Percentiles rank a stretch among this genome's conserved stretches.
phyloP scores from a whole-genome alignment of 2,797 vertebrate genomes.

The Spatula clypeata region DNA sequence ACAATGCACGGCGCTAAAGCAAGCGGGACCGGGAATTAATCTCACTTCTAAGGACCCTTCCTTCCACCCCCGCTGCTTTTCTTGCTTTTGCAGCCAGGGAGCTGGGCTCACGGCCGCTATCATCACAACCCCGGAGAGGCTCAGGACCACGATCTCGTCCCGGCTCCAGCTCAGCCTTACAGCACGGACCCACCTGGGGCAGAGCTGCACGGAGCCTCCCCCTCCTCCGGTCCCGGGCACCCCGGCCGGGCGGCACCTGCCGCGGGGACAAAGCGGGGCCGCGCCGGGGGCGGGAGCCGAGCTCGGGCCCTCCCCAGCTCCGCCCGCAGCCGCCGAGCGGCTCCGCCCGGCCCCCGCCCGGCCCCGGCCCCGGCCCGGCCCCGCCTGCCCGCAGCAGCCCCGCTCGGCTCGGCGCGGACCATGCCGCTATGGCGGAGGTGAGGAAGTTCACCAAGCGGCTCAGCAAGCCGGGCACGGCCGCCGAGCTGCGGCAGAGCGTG shows the following conservation, averaged over 20 bases:
- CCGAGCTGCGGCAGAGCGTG: constrained; percentile 95
- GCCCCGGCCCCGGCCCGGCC: neutral
- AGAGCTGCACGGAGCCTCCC: neutral
- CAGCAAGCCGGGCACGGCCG: constrained; percentile 96
- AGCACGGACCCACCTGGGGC: accelerated
- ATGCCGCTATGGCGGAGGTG: constrained; percentile 88
- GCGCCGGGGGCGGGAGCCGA: neutral
- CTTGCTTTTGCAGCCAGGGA: neutral
- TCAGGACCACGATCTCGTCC: accelerated
- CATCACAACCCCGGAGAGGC: neutral
- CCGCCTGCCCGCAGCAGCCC: neutral
- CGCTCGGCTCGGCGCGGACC: neutral
- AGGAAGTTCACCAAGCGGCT: constrained; percentile 97
- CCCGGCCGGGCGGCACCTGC: neutral
- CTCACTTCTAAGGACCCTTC: neutral
- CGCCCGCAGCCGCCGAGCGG: neutral
- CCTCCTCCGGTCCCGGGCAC: too few relatives aligned
- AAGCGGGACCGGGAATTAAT: neutral
- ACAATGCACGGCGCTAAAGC: neutral
- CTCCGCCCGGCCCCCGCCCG: neutral
- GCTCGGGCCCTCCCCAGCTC: neutral
- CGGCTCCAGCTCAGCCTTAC: neutral
- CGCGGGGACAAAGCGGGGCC: neutral
- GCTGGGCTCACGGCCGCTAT: accelerated
- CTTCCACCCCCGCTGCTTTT: too few relatives aligned